phyloP scores from a whole-genome alignment of 2,797 vertebrate species.

The Microctenopoma lineatum region DNA sequence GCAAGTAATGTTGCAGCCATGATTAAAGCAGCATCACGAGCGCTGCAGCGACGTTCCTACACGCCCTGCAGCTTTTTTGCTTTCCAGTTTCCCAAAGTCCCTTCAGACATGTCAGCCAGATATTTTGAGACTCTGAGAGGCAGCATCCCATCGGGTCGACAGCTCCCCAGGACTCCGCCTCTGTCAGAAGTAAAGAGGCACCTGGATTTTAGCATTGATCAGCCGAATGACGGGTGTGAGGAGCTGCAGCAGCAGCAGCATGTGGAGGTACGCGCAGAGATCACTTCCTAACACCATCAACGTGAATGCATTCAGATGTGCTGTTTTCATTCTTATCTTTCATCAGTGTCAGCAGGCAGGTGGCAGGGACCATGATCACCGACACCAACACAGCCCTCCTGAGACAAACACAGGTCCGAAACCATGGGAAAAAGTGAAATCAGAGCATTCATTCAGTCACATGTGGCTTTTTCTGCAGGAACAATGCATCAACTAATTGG shows the following conservation, averaged over 20 bases:
- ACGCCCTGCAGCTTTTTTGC: not conserved
- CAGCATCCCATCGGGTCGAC: slow-evolving; percentile 42
- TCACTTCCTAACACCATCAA: not conserved
- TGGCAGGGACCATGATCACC: not conserved
- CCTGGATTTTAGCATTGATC: slow-evolving; percentile 11
- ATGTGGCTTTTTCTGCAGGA: not conserved
- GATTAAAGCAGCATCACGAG: not conserved
- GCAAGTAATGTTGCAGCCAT: slow-evolving; percentile 30
- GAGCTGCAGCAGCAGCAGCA: not conserved
- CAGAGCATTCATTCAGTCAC: too few relatives aligned
- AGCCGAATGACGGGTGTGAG: not conserved
- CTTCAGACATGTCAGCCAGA: slow-evolving; percentile 24
- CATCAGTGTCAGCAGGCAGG: slow-evolving; percentile 14
- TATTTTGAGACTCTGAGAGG: not conserved
- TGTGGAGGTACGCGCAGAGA: not conserved
- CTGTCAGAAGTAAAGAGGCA: not conserved
- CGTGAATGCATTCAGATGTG: too few relatives aligned
- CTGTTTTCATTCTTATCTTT: accelerated
- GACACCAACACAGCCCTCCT: not conserved
- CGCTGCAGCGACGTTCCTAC: not conserved
- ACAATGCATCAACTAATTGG: not conserved
- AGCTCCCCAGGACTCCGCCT: slow-evolving; percentile 64
- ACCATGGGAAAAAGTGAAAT: too few relatives aligned
- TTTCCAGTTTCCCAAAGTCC: not conserved
- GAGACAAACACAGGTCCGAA: slow-evolving; percentile 23